Percentiles rank a stretch among this genome's conserved stretches.
phyloP scores from a whole-genome alignment of 1,140 invertebrate genomes.

The Melanaphis sacchari region DNA sequence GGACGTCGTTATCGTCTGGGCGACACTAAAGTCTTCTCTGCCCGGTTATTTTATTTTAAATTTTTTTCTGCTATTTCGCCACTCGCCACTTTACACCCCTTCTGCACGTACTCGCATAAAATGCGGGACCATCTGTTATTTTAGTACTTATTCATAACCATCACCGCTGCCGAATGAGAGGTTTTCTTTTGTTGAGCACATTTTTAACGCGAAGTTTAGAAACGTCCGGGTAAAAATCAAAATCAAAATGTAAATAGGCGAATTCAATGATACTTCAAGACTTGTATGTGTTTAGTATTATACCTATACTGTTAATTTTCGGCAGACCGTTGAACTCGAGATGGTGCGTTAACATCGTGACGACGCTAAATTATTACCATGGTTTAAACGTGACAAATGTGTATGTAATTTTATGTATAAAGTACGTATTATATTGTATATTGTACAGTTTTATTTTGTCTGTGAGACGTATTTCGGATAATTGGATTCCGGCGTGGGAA shows the following conservation, averaged over 20 bases:
- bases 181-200: background rate
- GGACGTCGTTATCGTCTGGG: conserved; percentile 22
- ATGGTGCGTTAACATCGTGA: background rate
- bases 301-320: background rate
- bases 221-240: no score
- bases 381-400: background rate
- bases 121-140: background rate
- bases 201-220: no score
- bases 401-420: background rate
- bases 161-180: background rate
- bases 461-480: background rate
- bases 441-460: background rate
- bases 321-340: background rate
- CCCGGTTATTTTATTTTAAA: background rate
- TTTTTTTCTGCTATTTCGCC: background rate
- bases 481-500: background rate
- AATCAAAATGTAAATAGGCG: no score
- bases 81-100: background rate
- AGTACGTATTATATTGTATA: background rate
- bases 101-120: background rate
- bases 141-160: background rate
- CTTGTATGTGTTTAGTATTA: background rate
- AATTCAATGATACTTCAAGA: background rate
- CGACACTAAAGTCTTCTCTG: background rate
- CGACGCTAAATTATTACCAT: background rate